These are phyloP conservation scores for Piscicola geometra DNA, from an alignment of 2,888 invertebrate genomes.

Conservation along the genomic window DNA sequence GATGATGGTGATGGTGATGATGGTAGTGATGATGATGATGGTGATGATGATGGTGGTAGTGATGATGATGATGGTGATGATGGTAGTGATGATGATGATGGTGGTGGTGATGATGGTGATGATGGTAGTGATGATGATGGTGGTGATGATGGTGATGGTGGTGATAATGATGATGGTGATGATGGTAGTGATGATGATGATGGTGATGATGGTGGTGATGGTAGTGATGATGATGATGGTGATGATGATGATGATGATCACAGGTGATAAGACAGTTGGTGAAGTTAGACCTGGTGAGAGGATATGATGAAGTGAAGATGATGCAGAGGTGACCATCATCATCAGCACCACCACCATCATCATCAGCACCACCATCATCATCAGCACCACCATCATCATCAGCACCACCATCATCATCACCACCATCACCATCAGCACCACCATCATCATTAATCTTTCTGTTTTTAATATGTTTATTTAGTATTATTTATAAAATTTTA, in stretches of 20 bases:
- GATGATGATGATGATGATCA: conserved; percentile 14
- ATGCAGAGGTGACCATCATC: conserved; percentile 45
- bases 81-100: neutral
- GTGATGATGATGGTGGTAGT: conserved; percentile 6
- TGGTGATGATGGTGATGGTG: neutral
- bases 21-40: conserved; percentile 22
- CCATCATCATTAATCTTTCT: neutral
- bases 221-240: neutral
- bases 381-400: too few species aligned
- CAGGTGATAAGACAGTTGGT: conserved; percentile 29
- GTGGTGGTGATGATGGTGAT: neutral
- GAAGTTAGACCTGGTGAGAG: conserved; percentile 4
- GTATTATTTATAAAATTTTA: neutral
- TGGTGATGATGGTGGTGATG: neutral
- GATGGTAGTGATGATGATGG: neutral
- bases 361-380: too few species aligned
- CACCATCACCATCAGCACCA: neutral
- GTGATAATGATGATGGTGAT: neutral
- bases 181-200: neutral
- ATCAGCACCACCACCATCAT: too few species aligned
- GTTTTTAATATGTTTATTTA: neutral
- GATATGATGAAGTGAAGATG: conserved; percentile 42
- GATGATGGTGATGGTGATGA: conserved; percentile 23
- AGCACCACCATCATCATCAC: too few species aligned
- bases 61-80: conserved; percentile 1